Evolutionary conservation across 1,140 invertebrate species (phyloP), one percentile per base, ranked within the genome.

Genomic region (Diorhabda sublineata): DNA sequence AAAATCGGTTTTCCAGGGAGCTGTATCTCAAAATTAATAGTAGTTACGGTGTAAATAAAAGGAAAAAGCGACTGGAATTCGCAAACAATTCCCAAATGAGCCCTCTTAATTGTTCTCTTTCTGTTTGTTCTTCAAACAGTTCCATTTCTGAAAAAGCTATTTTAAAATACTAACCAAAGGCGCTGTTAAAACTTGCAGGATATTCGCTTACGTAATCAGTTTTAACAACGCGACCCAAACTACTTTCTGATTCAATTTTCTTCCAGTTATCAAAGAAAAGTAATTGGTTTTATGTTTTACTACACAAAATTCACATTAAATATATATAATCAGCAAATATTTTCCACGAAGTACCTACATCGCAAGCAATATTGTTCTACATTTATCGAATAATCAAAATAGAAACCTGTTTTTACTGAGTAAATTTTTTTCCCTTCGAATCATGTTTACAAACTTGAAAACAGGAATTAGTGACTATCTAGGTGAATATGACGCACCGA

Each of bases 91-190:
- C 47, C 47, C 47, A 52, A 52, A 52, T 52, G 47, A 61, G 2
- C 7, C 8, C 42, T 61, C 42, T 61, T 61, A 61, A 61, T 61
- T 61, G 59, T 61, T 43, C 59, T 3, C 26, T 42, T 42, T 67
- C 45, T 42, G 47, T 60, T 67, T 67, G 44, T 9, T 67, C 58
- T 42, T 59, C 66, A 5, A 60, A 9, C 7, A 45, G 4, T 60
- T 67, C n/a, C 58, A 47, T 60, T 47, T 58, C 66, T 26, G 43
- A 8, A 47, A 61, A 45, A 8, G 47, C 47, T 52, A 52, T 52
- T 52, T 52, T 52, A 52, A 52, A 52, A n/a, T 52, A 52, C n/a
- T n/a, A 8, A 52, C 47, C 47, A 52, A 52, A 52, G 47, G 47
- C 47, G 47, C 6, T 6, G n/a, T 52, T 52, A 8, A 52, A 52